Base-by-base conservation (phyloP, 2,113 vertebrate genomes). In the human (Homo sapiens) region DNA sequence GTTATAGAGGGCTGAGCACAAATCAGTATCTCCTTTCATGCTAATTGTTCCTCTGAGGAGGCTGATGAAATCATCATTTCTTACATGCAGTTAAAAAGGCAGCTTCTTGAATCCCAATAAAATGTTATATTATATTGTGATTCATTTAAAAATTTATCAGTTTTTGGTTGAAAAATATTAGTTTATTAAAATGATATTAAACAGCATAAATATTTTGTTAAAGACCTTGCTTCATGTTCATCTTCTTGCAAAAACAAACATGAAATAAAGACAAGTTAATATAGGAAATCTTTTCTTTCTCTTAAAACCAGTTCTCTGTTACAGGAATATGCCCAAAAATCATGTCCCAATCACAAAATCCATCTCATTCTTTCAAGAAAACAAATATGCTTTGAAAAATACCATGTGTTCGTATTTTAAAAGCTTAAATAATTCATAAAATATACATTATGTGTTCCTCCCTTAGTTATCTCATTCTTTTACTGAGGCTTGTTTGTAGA, bases 31-130 rank as follows among this genome's bases (percentile, higher is more conserved):
- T 98, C 97, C 98, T 98, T 98, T 98, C 90, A 96, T 97, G 97
- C 96, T 98, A 96, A 98, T 96, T 90, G 82, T 89, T 86, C 83
- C 97, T 98, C 73, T 96, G 97, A 98, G 98, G 98, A 98, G 93
- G 55, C 80, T 97, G 61, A 97, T 98, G 95, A 98, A 97, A 98
- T 96, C 97, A 88, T 94, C 94, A 75, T 93, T 93, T 91, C 95
- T 98, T 98, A 98, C 96, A 96, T 90, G 94, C 85, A 98, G 86
- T 98, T 98, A 98, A 98, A 97, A 98, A 98, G 91, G 61, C 95
- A 81, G 83, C 90, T 97, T 68, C 97, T 98, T 95, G 88, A 98
- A 97, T 98, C 94, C 94, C 89, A 97, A 93, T 97, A 97, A 98
- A 98, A 98, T 93, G 89, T 96, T 97, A 98, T 87, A 98, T 90